Evolutionary conservation across 2,888 invertebrate genomes (phyloP).

Genomic region (Trachelus tabidus): DNA sequence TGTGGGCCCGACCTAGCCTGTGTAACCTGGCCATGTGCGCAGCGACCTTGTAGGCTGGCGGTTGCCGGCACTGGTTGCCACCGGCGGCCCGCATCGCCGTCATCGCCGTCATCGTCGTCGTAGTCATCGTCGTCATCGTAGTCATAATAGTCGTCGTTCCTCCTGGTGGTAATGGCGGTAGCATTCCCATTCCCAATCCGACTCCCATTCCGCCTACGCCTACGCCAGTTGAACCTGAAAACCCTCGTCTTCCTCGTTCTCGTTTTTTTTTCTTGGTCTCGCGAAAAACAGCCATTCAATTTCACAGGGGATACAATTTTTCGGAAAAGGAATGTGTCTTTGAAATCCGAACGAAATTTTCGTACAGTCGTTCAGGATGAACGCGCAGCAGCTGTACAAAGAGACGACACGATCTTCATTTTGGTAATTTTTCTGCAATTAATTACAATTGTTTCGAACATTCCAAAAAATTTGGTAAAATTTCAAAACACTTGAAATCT

Average conservation of each 20-base stretch:
- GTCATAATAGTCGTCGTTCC: slow-evolving; percentile 40
- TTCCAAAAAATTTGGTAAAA: background rate
- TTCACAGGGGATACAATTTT: background rate
- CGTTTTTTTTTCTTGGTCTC: slow-evolving; percentile 16
- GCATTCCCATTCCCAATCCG: slow-evolving; percentile 50
- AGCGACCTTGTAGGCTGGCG: slow-evolving; percentile 86
- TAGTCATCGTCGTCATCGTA: slow-evolving; percentile 42
- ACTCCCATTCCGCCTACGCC: slow-evolving; percentile 39
- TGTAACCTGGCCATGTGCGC: slow-evolving; percentile 88
- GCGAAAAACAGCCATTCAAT: background rate
- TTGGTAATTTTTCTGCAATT: background rate
- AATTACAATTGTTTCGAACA: background rate
- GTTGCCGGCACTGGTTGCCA: slow-evolving; percentile 70
- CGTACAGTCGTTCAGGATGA: background rate
- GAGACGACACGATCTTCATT: background rate
- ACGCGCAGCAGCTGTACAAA: background rate
- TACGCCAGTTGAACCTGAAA: slow-evolving; percentile 60
- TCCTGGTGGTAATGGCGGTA: slow-evolving; percentile 48
- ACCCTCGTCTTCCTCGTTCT: slow-evolving; percentile 60
- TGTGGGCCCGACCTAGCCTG: slow-evolving; percentile 84
- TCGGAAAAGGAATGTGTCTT: background rate
- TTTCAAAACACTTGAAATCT: background rate
- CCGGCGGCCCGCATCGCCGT: slow-evolving; percentile 48
- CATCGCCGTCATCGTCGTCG: slow-evolving; percentile 32
- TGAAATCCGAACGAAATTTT: background rate